These are phyloP conservation scores for Drosophila longiperda DNA, from an alignment of 2,888 invertebrate genomes.

Conservation along the genomic window DNA sequence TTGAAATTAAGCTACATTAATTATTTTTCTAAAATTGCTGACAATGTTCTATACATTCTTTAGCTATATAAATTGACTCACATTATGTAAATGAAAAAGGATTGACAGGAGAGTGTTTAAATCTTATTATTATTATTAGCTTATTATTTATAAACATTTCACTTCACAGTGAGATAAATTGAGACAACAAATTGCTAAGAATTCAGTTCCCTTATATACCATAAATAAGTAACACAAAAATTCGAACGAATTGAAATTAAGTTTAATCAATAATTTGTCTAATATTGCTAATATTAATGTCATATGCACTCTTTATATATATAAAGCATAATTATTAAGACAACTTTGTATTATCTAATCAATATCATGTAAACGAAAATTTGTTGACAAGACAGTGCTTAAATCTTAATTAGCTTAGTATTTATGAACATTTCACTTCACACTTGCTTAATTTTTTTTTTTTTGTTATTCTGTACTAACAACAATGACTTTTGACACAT, in stretches of 20 bases:
- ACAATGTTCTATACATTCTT: too few species aligned
- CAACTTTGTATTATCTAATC: not conserved
- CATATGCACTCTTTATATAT: not conserved
- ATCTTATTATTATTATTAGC: too few species aligned
- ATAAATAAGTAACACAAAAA: not conserved
- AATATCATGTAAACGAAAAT: not conserved
- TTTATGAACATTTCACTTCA: not conserved
- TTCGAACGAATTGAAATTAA: not conserved
- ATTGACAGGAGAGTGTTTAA: too few species aligned
- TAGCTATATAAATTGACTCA: too few species aligned
- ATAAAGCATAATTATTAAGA: not conserved
- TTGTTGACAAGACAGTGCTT: not conserved
- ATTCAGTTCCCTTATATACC: not conserved
- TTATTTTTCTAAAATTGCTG: too few species aligned
- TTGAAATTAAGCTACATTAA: too few species aligned
- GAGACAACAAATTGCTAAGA: not conserved
- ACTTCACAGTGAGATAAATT: too few species aligned
- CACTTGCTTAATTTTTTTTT: not conserved
- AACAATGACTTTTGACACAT: conserved; percentile 21
- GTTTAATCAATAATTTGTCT: not conserved
- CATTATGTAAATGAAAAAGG: too few species aligned
- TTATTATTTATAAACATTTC: too few species aligned
- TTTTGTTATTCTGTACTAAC: not conserved
- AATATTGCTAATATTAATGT: not conserved
- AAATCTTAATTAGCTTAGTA: not conserved